These are phyloP conservation scores for Agapostemon virescens DNA, from an alignment of 2,888 invertebrate genomes.

Conservation along the genomic window DNA sequence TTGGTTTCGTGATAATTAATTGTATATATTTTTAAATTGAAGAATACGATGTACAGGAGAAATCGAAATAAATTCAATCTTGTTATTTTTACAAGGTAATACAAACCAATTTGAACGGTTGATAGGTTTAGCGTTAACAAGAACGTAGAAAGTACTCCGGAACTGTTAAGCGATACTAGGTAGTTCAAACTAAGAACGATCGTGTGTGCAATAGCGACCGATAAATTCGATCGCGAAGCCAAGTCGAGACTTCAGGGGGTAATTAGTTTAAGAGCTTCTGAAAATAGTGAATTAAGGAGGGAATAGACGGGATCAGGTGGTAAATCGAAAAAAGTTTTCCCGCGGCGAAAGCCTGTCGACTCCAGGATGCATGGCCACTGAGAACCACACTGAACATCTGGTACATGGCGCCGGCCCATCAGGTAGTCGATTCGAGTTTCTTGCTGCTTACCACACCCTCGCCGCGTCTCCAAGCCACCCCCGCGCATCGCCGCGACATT, in stretches of 20 bases:
- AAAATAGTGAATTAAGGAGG: slow-evolving; percentile 43
- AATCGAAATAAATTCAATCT: too few relatives aligned
- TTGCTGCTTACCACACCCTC: slow-evolving; percentile 57
- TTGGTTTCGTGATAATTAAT: too few relatives aligned
- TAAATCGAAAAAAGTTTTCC: slow-evolving; percentile 62
- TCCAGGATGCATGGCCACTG: slow-evolving; percentile 57
- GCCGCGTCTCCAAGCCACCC: not conserved
- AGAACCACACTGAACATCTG: slow-evolving; percentile 64
- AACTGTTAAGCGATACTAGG: not conserved
- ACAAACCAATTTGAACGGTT: too few relatives aligned
- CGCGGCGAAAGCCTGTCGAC: slow-evolving; percentile 57
- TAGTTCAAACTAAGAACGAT: not conserved
- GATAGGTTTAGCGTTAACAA: too few relatives aligned
- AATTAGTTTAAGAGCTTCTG: slow-evolving; percentile 26
- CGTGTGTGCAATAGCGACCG: not conserved
- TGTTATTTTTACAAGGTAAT: too few relatives aligned
- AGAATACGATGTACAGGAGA: too few relatives aligned
- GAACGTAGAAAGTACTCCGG: too few relatives aligned
- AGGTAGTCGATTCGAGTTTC: slow-evolving; percentile 65
- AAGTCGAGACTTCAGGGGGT: not conserved
- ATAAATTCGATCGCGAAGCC: not conserved
- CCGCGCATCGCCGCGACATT: slow-evolving; percentile 55
- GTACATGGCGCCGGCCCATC: slow-evolving; percentile 63
- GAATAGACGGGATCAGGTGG: slow-evolving; percentile 47
- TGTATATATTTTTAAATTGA: too few relatives aligned